Base-by-base conservation (phyloP, 2,113 vertebrate genomes). In the Leptobrachium leishanense region DNA sequence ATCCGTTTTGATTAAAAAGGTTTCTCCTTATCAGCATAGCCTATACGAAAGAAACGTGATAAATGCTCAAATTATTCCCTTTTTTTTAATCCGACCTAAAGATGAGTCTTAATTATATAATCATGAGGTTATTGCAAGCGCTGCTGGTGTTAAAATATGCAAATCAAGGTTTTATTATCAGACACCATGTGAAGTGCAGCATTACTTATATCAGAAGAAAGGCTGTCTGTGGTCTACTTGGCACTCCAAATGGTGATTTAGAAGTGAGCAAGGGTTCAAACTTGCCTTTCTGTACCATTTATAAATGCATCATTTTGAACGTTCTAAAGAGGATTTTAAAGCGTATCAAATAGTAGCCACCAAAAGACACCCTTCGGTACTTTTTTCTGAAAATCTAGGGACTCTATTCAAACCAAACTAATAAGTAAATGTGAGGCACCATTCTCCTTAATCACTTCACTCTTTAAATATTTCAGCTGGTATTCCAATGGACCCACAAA, bases 61-160 rank as follows among this genome's bases (percentile, higher is more conserved):
- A 7, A 59, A 69, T 65, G 75, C 44, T 77, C 66, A 77, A 77
- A 77, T 69, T 59, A 46, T 77, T 31, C 20, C 20, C 20, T 31
- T 31, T 31, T 31, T 31, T 31, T 31, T 31, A 31, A 50, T 59
- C 67, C 43, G 63, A 55, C 68, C 59, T 77, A 77, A 70, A 77
- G 68, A 77, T 70, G 76, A 72, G 69, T 72, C 68, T 79, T 79
- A 71, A 79, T 79, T 79, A 79, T 79, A 79, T 79, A 79, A 79
- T 79, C 69, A 79, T 72, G 76, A 70, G 68, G 59, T 77, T 77
- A 72, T 79, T 72, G 59, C 68, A 42, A 53, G 59, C 77, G 5
- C 70, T 5, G 69, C 63, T 79, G 77, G 77, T 73, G 70, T 62
- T 79, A 39, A 79, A 73, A 79, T 73, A 79, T 73, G 77, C 70